phyloP scores from a whole-genome alignment of 2,797 vertebrate species.

The Delichon dasypus region DNA sequence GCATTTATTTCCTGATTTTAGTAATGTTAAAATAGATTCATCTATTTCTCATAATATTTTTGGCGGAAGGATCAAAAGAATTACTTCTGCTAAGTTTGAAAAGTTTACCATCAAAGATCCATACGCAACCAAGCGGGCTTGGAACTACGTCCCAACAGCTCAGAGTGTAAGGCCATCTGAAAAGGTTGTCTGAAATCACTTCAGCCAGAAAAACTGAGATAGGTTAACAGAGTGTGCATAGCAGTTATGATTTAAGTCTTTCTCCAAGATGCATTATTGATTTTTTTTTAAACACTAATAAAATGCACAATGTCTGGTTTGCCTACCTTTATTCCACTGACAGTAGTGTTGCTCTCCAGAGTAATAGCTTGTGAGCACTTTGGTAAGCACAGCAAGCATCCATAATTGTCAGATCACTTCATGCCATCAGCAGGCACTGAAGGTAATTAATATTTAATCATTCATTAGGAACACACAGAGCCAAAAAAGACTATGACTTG shows the following conservation, averaged over 20 bases:
- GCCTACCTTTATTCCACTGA: background rate
- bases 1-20: background rate
- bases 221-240: background rate
- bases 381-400: background rate
- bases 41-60: background rate
- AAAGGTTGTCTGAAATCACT: background rate
- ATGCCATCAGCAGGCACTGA: background rate
- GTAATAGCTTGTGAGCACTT: background rate
- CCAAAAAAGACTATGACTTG: background rate
- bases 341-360: background rate
- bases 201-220: background rate
- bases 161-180: background rate
- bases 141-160: background rate
- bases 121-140: background rate
- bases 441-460: background rate
- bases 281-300: background rate
- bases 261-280: background rate
- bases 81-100: background rate
- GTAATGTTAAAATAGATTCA: background rate
- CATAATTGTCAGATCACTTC: background rate
- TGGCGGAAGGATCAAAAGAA: background rate
- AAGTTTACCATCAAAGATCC: background rate
- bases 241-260: background rate
- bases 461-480: background rate
- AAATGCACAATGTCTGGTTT: background rate